Conservation (phyloP, 2,113 vertebrate genomes). For the Nothoprocta perdicaria region DNA sequence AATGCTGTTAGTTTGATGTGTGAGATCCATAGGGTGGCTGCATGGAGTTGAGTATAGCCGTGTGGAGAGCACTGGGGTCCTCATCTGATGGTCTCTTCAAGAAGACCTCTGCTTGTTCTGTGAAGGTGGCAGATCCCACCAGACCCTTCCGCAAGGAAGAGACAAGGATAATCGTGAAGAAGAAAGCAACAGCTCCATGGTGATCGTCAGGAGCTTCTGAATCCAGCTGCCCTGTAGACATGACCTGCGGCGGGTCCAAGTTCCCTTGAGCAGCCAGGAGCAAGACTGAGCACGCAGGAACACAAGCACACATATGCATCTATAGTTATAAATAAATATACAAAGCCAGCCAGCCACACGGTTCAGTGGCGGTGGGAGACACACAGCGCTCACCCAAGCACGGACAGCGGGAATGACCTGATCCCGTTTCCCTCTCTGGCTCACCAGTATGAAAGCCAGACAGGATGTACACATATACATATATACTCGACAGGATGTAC, state of each 20-base stretch:
- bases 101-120: not conserved
- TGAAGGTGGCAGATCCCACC: not conserved
- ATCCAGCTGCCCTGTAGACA: accelerated
- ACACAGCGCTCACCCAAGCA: not conserved
- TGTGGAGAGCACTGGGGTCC: not conserved
- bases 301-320: too few relatives aligned
- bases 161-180: not conserved
- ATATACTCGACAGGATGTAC: too few relatives aligned
- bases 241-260: not conserved
- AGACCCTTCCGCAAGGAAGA: not conserved
- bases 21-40: not conserved
- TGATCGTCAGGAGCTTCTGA: not conserved
- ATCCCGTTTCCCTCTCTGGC: not conserved
- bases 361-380: not conserved
- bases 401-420: not conserved
- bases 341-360: not conserved
- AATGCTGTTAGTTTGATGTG: not conserved
- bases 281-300: not conserved
- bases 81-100: not conserved
- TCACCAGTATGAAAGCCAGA: not conserved
- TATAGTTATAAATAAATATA: too few relatives aligned
- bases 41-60: accelerated
- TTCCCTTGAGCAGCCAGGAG: not conserved
- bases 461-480: not conserved
- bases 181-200: not conserved